A percentile compares a stretch with the other conserved stretches of the same genome.
phyloP scores from a whole-genome alignment of 2,113 vertebrate species.

The Tympanuchus pallidicinctus region DNA sequence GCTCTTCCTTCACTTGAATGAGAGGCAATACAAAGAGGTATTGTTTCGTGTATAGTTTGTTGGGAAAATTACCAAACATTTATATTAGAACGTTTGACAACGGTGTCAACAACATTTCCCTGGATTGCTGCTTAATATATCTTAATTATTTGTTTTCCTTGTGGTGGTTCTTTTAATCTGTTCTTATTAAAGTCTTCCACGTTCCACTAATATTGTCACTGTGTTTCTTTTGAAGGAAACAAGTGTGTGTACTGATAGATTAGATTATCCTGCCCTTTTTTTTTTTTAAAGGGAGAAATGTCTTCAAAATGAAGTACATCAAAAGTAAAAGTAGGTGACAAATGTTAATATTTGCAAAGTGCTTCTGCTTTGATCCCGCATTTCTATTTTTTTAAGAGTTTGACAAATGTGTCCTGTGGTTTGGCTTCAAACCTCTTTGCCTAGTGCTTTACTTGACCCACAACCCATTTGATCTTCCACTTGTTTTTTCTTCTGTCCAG shows the following conservation, averaged over 20 bases:
- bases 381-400: slow-evolving; percentile 82
- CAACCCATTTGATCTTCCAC: slow-evolving; percentile 80
- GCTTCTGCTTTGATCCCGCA: slow-evolving; percentile 82
- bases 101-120: slow-evolving; percentile 33
- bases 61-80: slow-evolving; percentile 25
- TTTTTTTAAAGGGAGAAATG: slow-evolving; percentile 50
- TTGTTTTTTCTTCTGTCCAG: slow-evolving; percentile 66
- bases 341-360: slow-evolving; percentile 86
- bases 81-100: slow-evolving; percentile 24
- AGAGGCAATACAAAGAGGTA: slow-evolving; percentile 17
- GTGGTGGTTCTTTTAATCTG: slow-evolving; percentile 41
- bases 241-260: slow-evolving; percentile 77
- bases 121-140: slow-evolving; percentile 68
- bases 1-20: background rate
- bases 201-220: slow-evolving; percentile 50
- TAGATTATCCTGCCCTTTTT: slow-evolving; percentile 64
- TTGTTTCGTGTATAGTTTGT: slow-evolving; percentile 35
- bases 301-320: slow-evolving; percentile 81
- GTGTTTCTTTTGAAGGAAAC: slow-evolving; percentile 70
- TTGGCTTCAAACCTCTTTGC: slow-evolving; percentile 81
- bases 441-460: slow-evolving; percentile 75
- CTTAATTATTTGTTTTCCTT: slow-evolving; percentile 69
- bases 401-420: slow-evolving; percentile 83
- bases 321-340: slow-evolving; percentile 86
- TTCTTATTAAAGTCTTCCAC: slow-evolving; percentile 70